Evolutionary conservation across 2,797 vertebrate species (phyloP), one percentile per base, ranked within the genome.

Genomic region (Ceryle rudis): DNA sequence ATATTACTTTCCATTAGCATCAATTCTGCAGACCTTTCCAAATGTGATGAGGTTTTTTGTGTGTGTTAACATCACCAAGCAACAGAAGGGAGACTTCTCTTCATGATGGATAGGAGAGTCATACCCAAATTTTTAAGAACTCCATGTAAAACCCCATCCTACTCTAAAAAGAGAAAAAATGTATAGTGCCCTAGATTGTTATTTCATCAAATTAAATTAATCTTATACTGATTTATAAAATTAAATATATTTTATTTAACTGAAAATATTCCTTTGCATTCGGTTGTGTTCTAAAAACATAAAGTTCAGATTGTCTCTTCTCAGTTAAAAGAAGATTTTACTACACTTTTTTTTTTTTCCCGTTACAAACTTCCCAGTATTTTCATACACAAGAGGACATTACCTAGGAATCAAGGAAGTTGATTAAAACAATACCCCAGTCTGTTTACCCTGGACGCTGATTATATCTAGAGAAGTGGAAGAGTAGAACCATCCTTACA

Each of bases 71-170:
- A 60, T 58, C n/a, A 74, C 26, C 11, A 21, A 71, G 21, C 41
- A 78, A 29, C 3, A 78, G 47, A 81, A 84, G 14, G 22, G 10
- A 16, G 15, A 29, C 5, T 49, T 77, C 4, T 70, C 82, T 75
- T 58, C 20, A 29, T 44, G 22, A 33, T 4, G 9, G 33, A 37
- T 33, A 64, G 12, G 7, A 77, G 4, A 80, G 10, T 16, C 9
- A 44, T 47, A 52, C 17, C 7, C 22, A 41, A 42, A 13, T 77
- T 77, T 51, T 58, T 61, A 5, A 79, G 75, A 86, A 18, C 10
- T 31, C 8, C 3, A 4, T 22, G 7, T 22, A 33, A 77, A 73
- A 71, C 1, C 2, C 2, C 2, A 31, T 16, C 4, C 0, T 52
- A 37, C 37, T 85, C 69, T 25, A 18, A 70, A 75, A 58, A 15